phyloP scores from a whole-genome alignment of 2,113 vertebrate genomes.

The Ageneiosus marmoratus region DNA sequence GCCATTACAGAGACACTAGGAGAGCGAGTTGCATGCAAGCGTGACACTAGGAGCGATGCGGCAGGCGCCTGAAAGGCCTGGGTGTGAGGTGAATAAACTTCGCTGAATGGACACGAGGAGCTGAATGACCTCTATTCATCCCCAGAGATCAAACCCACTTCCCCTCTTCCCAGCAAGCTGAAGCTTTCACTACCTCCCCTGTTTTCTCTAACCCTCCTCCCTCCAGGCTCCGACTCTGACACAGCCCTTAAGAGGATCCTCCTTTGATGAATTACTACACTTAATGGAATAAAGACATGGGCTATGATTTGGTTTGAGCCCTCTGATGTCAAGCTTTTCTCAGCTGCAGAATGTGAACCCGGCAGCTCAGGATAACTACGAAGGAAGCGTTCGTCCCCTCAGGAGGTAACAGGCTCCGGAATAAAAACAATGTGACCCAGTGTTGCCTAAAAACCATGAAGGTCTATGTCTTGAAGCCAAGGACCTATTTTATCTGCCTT shows the following conservation, averaged over 20 bases:
- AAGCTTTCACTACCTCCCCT: conserved; percentile 35
- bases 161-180: conserved; percentile 39
- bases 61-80: conserved; percentile 36
- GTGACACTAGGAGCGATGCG: conserved; percentile 12
- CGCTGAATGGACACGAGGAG: conserved; percentile 10
- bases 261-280: conserved; percentile 63
- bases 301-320: conserved; percentile 52
- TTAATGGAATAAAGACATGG: conserved; percentile 64
- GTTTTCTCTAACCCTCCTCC: conserved; percentile 22
- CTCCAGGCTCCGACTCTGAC: conserved; percentile 36
- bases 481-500: conserved; percentile 22
- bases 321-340: conserved; percentile 49
- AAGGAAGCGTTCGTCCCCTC: conserved; percentile 23
- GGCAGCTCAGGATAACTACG: conserved; percentile 9
- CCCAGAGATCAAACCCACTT: conserved; percentile 51
- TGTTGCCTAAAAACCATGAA: conserved; percentile 31
- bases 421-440: conserved; percentile 57
- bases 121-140: conserved; percentile 58
- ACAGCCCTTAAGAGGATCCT: conserved; percentile 52
- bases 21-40: neutral
- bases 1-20: conserved; percentile 10
- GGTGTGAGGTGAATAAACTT: conserved; percentile 56
- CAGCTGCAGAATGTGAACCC: conserved; percentile 30
- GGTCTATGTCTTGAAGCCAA: conserved; percentile 20
- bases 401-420: conserved; percentile 49